These are phyloP conservation scores for Drosophila persimilis DNA, from an alignment of 1,140 invertebrate species.

Conservation along the genomic window DNA sequence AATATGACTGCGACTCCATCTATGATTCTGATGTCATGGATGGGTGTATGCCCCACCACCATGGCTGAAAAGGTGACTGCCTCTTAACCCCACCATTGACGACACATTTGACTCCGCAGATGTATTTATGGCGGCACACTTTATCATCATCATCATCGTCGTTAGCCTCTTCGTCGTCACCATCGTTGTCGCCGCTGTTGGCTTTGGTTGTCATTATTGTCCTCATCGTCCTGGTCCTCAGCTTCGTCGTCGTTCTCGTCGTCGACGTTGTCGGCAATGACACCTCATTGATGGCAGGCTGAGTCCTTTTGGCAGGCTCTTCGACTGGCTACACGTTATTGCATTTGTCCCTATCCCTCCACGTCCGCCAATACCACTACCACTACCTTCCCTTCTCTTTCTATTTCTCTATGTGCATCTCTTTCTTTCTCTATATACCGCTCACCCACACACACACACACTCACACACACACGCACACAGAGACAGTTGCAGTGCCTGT, in stretches of 20 bases:
- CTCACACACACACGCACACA: no score
- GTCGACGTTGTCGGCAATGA: slow-evolving; percentile 40
- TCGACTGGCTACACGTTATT: slow-evolving; percentile 53
- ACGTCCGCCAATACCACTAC: no score
- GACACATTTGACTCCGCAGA: slow-evolving; percentile 56
- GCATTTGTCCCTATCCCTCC: slow-evolving; percentile 55
- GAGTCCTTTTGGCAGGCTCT: slow-evolving; percentile 15
- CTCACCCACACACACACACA: no score
- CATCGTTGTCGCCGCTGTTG: slow-evolving; percentile 39
- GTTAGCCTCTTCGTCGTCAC: slow-evolving; percentile 14
- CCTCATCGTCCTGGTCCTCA: slow-evolving; percentile 12
- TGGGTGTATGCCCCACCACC: not conserved
- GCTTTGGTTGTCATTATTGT: slow-evolving; percentile 60
- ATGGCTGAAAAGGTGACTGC: not conserved
- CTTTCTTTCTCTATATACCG: not conserved
- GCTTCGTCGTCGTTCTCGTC: slow-evolving; percentile 7
- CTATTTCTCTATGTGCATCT: not conserved
- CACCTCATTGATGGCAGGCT: slow-evolving; percentile 50
- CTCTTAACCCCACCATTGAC: slow-evolving; percentile 6
- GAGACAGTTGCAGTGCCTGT: slow-evolving; percentile 40
- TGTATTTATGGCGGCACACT: slow-evolving; percentile 64
- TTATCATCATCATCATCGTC: slow-evolving; percentile 47
- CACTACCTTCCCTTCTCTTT: not conserved
- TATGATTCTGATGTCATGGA: no score
- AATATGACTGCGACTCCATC: not conserved